Base-by-base conservation (phyloP, 2,797 vertebrate genomes). In the Cryptoblepharus egeriae region DNA sequence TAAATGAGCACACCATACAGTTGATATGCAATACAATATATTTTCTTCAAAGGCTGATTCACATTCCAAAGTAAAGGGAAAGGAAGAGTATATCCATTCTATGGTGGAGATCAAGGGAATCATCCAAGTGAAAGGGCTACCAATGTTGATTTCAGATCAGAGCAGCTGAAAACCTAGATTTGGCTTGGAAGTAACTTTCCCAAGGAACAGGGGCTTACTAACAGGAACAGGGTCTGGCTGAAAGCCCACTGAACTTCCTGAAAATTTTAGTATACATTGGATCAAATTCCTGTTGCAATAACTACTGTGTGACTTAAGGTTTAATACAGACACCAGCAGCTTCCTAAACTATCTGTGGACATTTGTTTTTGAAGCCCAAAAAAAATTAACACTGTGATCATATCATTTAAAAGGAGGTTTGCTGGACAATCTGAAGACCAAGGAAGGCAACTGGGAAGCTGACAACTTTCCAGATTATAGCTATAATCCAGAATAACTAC, bases 321-420 rank as follows among this genome's bases (percentile, higher is more conserved):
- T 74, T 81, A 84, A 83, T 88, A 87, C 78, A 83, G 85, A 85
- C 82, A 81, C 69, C 35, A 49, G 63, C 52, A 79, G 83, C 88
- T 92, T 90, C 92, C 90, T 88, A 86, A 91, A 89, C 79, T 79
- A 89, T 88, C 89, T 77, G 8, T n/a, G 79, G 85, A 84, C 77
- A n/a, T 80, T 15, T 57, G 84, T 83, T 87, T 68, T 65, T 11
- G 1, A 49, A 49, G 45, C 45, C 9, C 9, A 49, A 49, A 49
- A 49, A 49, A 86, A 3, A 0, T 84, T 77, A 82, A 78, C 87
- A 88, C 89, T 81, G 49, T 86, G 87, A 93, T 83, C 63, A 37
- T 70, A 70, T 64, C 74, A 49, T 39, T 80, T 80, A 90, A 87
- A 79, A 85, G 71, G 58, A 82, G 30, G 85, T 90, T 91, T 85